Percentiles rank a stretch among this genome's conserved stretches.
Conservation (phyloP, 2,888 invertebrate species). For the Acrobasis consociella region DNA sequence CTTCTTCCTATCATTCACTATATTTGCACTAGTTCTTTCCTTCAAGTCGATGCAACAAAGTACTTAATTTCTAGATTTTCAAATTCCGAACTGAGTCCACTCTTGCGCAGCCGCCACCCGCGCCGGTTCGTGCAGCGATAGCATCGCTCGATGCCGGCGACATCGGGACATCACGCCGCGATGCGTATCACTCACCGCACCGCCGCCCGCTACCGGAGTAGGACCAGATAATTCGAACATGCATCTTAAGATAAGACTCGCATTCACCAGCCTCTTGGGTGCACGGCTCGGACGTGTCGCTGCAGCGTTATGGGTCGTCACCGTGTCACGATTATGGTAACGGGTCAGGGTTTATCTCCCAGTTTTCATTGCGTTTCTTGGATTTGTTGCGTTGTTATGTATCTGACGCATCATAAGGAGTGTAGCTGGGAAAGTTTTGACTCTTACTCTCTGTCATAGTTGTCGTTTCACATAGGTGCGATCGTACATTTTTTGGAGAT, state of each 20-base stretch:
- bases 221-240: constrained; percentile 44
- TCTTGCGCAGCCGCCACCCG: constrained; percentile 42
- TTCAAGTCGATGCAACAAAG: too few relatives aligned
- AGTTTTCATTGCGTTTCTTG: neutral
- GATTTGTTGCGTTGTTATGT: neutral
- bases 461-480: neutral
- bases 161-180: constrained; percentile 65
- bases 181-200: constrained; percentile 59
- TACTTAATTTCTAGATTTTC: neutral
- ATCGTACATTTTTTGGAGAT: too few relatives aligned
- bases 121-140: constrained; percentile 61
- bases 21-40: too few relatives aligned
- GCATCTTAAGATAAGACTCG: constrained; percentile 37
- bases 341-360: constrained; percentile 15
- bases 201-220: constrained; percentile 60
- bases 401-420: neutral
- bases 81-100: neutral
- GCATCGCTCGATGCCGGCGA: constrained; percentile 50
- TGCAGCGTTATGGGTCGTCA: constrained; percentile 45
- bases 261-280: constrained; percentile 53
- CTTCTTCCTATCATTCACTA: too few relatives aligned
- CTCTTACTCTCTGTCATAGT: neutral
- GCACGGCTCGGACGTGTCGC: constrained; percentile 69
- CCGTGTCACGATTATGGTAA: constrained; percentile 25
- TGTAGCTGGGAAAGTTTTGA: neutral